These are phyloP conservation scores for Chloropsis hardwickii DNA, from an alignment of 2,113 vertebrate genomes.

Conservation along the genomic window DNA sequence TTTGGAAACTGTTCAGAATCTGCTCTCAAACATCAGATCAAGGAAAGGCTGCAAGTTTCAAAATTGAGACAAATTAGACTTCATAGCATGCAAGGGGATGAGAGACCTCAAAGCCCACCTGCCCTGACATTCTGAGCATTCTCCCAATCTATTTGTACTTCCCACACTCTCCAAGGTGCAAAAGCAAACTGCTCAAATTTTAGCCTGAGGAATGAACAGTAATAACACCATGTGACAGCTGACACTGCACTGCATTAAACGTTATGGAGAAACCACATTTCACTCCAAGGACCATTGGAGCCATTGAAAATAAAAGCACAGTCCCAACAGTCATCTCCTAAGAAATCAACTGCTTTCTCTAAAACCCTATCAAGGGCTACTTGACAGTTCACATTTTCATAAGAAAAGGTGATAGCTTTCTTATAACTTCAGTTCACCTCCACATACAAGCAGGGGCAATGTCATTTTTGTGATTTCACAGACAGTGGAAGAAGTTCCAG, in stretches of 20 bases:
- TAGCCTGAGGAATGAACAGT: not conserved
- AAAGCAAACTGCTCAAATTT: not conserved
- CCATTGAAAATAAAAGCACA: not conserved
- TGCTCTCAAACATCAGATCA: not conserved
- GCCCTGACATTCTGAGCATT: not conserved
- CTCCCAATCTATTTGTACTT: not conserved
- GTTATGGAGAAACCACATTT: not conserved
- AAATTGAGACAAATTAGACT: not conserved
- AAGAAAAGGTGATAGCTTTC: not conserved
- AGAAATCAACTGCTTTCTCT: not conserved
- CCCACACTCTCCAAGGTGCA: not conserved
- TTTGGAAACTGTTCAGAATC: not conserved
- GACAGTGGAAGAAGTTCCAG: not conserved
- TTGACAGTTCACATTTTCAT: not conserved
- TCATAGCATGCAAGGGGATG: fast-evolving
- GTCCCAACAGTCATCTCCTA: not conserved
- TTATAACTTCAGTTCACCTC: not conserved
- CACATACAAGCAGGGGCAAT: not conserved
- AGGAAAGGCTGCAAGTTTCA: not conserved
- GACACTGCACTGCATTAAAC: not conserved
- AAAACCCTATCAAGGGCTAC: not conserved
- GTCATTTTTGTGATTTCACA: not conserved
- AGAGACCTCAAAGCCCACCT: not conserved
- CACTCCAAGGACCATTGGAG: not conserved
- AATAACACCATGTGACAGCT: not conserved